Evolutionary conservation across 2,888 invertebrate genomes (phyloP).

Genomic region (Drosophila subsilvestris): DNA sequence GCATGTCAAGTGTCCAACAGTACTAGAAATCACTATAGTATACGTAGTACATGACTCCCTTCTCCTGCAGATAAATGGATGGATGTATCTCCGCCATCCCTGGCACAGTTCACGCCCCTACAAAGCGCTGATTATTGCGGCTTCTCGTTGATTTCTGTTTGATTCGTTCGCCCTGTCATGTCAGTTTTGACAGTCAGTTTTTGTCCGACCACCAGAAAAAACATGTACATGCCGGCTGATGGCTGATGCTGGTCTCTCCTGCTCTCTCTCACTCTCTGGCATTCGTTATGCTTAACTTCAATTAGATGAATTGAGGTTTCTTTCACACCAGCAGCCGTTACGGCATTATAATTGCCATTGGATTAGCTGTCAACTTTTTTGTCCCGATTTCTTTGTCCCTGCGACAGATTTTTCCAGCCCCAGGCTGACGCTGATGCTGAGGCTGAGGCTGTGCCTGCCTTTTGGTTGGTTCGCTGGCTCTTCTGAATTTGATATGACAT

Average conservation of each 20-base stretch:
- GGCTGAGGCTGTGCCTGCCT: background rate
- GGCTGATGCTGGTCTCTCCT: slow-evolving; percentile 60
- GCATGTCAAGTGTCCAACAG: slow-evolving; percentile 82
- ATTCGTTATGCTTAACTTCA: slow-evolving; percentile 79
- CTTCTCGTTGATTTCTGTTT: slow-evolving; percentile 61
- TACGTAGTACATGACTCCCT: slow-evolving; percentile 14
- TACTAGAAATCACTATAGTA: slow-evolving; percentile 54
- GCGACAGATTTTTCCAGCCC: slow-evolving; percentile 62
- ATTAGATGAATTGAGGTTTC: slow-evolving; percentile 76
- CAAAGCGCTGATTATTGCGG: slow-evolving; percentile 67
- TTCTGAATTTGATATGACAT: slow-evolving; percentile 78
- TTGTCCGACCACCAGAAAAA: slow-evolving; percentile 47
- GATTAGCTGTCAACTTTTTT: slow-evolving; percentile 81
- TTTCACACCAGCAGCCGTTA: slow-evolving; percentile 56
- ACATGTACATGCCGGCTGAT: slow-evolving; percentile 37
- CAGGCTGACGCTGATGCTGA: slow-evolving; percentile 43
- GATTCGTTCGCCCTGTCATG: slow-evolving; percentile 76
- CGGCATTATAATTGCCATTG: slow-evolving; percentile 77
- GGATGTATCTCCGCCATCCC: background rate
- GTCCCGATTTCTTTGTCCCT: slow-evolving; percentile 41
- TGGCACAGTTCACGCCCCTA: slow-evolving; percentile 62
- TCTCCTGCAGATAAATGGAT: background rate
- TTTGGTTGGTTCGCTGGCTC: slow-evolving; percentile 33
- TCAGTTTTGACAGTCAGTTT: slow-evolving; percentile 81
- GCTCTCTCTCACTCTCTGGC: slow-evolving; percentile 25